These are phyloP conservation scores for Thaleichthys pacificus DNA, from an alignment of 2,797 vertebrate genomes.

Conservation along the genomic window DNA sequence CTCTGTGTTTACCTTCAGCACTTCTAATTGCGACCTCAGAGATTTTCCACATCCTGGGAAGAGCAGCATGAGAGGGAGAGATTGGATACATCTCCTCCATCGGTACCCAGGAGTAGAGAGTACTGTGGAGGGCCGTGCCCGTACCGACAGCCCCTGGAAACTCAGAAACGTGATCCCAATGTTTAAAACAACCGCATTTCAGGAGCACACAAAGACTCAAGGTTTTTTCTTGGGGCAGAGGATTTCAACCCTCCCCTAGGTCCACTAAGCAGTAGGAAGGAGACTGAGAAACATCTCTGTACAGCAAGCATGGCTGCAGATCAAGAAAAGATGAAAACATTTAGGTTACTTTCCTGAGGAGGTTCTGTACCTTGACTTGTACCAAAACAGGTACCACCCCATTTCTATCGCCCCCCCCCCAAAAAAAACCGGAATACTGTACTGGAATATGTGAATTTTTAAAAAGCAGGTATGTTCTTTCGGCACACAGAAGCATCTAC, in stretches of 20 bases:
- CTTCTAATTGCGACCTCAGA: constrained; percentile 57
- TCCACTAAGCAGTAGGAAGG: constrained; percentile 38
- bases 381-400: constrained; percentile 39
- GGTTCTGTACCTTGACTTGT: constrained; percentile 38
- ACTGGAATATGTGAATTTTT: constrained; percentile 17
- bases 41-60: constrained; percentile 38
- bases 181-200: constrained; percentile 30
- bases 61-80: constrained; percentile 4
- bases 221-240: constrained; percentile 23
- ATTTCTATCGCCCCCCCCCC: constrained; percentile 28
- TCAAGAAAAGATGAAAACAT: constrained; percentile 58
- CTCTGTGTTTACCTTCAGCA: constrained; percentile 40
- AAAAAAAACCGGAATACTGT: constrained; percentile 36
- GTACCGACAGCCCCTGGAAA: constrained; percentile 35
- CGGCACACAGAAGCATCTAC: background rate
- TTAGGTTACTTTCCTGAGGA: constrained; percentile 64
- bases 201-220: constrained; percentile 23
- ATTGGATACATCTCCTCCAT: background rate
- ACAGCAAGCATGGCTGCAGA: constrained; percentile 35
- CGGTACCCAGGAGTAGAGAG: constrained; percentile 15
- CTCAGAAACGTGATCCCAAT: constrained; percentile 29
- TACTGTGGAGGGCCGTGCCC: background rate
- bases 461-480: background rate
- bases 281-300: constrained; percentile 30
- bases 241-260: constrained; percentile 27